These are phyloP conservation scores for Drosophila bocqueti DNA, from an alignment of 1,140 invertebrate genomes.

Conservation along the genomic window DNA sequence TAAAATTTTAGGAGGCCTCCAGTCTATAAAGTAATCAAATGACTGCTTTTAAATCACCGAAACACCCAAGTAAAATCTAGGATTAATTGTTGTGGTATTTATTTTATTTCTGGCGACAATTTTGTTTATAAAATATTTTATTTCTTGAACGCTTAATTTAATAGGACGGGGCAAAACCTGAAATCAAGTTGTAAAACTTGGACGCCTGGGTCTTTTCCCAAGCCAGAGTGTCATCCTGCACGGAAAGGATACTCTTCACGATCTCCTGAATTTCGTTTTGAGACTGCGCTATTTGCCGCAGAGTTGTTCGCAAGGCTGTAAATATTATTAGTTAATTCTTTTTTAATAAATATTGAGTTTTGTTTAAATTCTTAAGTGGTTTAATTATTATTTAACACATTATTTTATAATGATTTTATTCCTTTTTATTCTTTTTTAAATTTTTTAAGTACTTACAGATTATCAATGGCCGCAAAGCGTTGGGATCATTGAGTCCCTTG, in stretches of 20 bases:
- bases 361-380: too few species aligned
- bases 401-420: too few species aligned
- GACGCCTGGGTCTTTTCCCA: not conserved
- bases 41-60: not conserved
- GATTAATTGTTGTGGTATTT: not conserved
- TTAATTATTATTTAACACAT: too few species aligned
- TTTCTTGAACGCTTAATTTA: not conserved
- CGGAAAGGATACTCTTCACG: not conserved
- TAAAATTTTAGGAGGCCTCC: too few species aligned
- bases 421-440: too few species aligned
- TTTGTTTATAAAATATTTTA: too few species aligned
- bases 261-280: not conserved
- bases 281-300: not conserved
- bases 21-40: too few species aligned
- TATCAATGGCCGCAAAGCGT: constrained; percentile 69
- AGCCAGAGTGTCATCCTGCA: not conserved
- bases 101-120: not conserved
- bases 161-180: not conserved
- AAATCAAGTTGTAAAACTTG: not conserved
- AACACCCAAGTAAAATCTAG: too few species aligned
- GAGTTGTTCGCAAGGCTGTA: constrained; percentile 1
- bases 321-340: too few species aligned
- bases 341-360: too few species aligned
- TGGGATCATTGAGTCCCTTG: constrained; percentile 73
- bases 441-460: constrained; percentile 56